Evolutionary conservation across 1,140 invertebrate species (phyloP), one percentile per base, ranked within the genome.

Genomic region (Patella vulgata): DNA sequence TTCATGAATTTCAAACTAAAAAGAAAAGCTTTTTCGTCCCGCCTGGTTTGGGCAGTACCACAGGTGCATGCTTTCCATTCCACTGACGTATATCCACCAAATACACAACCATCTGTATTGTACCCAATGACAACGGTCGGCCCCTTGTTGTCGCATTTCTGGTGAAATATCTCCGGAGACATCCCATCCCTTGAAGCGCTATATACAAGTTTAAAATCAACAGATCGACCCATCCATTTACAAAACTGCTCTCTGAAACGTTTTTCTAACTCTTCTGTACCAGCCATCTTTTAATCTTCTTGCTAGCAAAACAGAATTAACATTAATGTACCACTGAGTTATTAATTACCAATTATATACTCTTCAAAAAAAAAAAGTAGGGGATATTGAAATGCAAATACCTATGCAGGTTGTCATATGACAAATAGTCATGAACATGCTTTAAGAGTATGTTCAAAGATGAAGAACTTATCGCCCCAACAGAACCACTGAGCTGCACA

Each of bases 11-110:
- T 40, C 17, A 70, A 36, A 19, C 43, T 43, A 44, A 74, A 74
- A 21, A 74, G 30, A 46, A 74, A 74, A 12, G 68, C 63, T 6
- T 66, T 66, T 2, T 43, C 25, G 50, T 74, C 71, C 3, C 11
- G 1, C 11, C 44, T 14, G 17, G 48, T 42, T 21, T 50, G 40
- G 12, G 42, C 51, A 40, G 17, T 31, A 40, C 47, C 52, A 28
- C n/a, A n/a, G 25, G 59, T 54, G 12, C 42, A 56, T n/a, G 44
- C 36, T 25, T 43, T 59, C 71, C 71, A 73, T 33, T 39, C 48
- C 23, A 52, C 25, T 1, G 64, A 28, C 5, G 64, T 62, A 50
- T 67, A 73, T 0, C 64, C 71, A 5, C 71, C 71, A 47, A 58
- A 73, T 9, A 73, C 50, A n/a, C n/a, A n/a, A n/a, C n/a, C n/a